A percentile compares a stretch with the other conserved stretches of the same genome.
Evolutionary conservation across 1,140 invertebrate species (phyloP).

Genomic region (Scaptomyza hsui): DNA sequence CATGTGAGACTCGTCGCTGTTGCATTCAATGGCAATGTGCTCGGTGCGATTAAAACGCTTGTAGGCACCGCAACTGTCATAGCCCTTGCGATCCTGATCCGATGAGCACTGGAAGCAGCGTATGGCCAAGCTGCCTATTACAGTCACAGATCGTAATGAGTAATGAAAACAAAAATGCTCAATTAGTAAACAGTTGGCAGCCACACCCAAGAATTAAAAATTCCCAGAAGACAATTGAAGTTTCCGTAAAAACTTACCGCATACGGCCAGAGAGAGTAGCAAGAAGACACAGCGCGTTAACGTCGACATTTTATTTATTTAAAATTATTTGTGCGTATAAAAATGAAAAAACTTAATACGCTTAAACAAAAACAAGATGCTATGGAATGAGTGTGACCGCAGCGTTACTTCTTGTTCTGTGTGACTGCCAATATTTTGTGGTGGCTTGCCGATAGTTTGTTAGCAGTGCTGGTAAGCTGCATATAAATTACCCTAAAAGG

Average conservation of each 20-base stretch:
- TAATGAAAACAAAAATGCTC: slow-evolving; percentile 18
- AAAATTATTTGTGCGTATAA: slow-evolving; percentile 16
- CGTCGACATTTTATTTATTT: slow-evolving; percentile 33
- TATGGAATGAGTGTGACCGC: slow-evolving; percentile 32
- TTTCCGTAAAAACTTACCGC: slow-evolving; percentile 36
- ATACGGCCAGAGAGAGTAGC: slow-evolving; percentile 49
- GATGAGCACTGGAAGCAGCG: slow-evolving; percentile 95
- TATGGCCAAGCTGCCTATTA: slow-evolving; percentile 83
- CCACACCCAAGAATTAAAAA: slow-evolving; percentile 60
- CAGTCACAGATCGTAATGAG: neutral
- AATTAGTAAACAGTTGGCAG: slow-evolving; percentile 41
- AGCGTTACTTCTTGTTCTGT: neutral
- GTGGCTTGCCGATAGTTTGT: slow-evolving; percentile 14
- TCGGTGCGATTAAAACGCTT: slow-evolving; percentile 90
- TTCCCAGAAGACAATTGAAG: neutral
- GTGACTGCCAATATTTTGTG: slow-evolving; percentile 5
- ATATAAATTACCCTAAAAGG: neutral
- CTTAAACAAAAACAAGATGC: slow-evolving; percentile 57
- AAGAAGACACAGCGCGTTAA: slow-evolving; percentile 48
- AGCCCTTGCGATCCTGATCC: slow-evolving; percentile 89
- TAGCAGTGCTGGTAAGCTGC: neutral
- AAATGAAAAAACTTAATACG: slow-evolving; percentile 37
- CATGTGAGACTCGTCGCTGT: slow-evolving; percentile 93
- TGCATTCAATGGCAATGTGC: slow-evolving; percentile 94
- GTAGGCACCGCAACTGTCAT: slow-evolving; percentile 95